Evolutionary conservation across 2,113 vertebrate species (phyloP), one percentile per base, ranked within the genome.

Genomic region (Pedionomus torquatus): DNA sequence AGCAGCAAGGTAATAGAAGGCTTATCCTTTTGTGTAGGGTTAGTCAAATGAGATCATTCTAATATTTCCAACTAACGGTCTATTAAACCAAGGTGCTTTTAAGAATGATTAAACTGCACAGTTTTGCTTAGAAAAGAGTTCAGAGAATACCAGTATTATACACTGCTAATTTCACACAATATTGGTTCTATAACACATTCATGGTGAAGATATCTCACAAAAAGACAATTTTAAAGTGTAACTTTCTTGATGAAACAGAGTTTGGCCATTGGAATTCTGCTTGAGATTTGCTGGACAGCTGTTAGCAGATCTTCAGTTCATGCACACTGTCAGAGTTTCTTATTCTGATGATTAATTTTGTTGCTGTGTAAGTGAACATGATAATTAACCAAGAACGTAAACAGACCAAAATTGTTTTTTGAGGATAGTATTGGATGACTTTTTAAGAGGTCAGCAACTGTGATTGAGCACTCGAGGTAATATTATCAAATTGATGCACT

Each of bases 241-340:
- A 79, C 37, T 93, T 91, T 60, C 11, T 58, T 64, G 37, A 39
- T 46, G 39, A 89, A 97, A 93, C n/a, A 90, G 76, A 58, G 46
- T 87, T 87, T 39, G 39, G 39, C 15, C 31, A 78, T 49, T 57
- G 66, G 66, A 93, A 97, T 92, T 89, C 71, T 89, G 52, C 35
- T 83, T 85, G 58, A 95, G 64, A 64, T 68, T 87, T 89, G 17
- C 51, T 96, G 91, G 63, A 92, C 94, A 49, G 43, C 61, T 79
- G 33, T 63, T 94, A 88, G 87, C 83, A 96, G 72, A 89, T 89
- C 83, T 92, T 91, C 76, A 96, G 46, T 63, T 92, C 10, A 7
- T 31, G 43, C 19, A 28, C 26, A 68, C 79, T 95, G 43, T 71
- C 76, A 77, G n/a, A 86, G n/a, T 90, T 96, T 89, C 61, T 85